Evolutionary conservation across 2,113 vertebrate species (phyloP).

Genomic region (Pangasianodon gigas): DNA sequence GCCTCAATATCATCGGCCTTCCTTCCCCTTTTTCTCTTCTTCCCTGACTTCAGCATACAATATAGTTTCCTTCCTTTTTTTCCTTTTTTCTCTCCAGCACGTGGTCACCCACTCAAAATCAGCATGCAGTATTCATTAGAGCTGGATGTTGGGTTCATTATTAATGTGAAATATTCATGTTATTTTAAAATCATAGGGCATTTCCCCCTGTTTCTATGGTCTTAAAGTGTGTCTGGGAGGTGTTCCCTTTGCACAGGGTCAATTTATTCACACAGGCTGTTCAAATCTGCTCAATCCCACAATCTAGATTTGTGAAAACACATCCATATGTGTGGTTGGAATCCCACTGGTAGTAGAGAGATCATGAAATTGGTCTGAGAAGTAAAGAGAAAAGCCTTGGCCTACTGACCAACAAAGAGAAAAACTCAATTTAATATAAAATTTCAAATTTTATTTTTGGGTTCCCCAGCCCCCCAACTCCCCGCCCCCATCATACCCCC

Average conservation of each 20-base stretch:
- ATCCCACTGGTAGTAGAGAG: constrained; percentile 12
- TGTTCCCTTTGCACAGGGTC: constrained; percentile 36
- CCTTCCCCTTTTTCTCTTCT: constrained; percentile 12
- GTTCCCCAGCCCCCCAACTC: neutral
- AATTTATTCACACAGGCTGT: constrained; percentile 39
- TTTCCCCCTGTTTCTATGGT: constrained; percentile 33
- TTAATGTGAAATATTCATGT: constrained; percentile 60
- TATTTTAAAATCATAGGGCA: constrained; percentile 48
- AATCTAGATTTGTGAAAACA: constrained; percentile 19
- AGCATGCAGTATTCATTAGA: constrained; percentile 61
- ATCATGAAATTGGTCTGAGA: neutral
- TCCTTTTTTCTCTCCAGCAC: constrained; percentile 24
- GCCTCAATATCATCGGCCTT: constrained; percentile 24
- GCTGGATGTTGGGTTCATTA: constrained; percentile 56
- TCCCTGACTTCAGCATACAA: constrained; percentile 43
- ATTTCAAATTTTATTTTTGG: neutral
- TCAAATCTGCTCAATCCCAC: constrained; percentile 30
- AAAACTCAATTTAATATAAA: neutral
- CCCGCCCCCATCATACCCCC: neutral
- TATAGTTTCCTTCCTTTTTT: constrained; percentile 35
- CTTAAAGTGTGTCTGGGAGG: constrained; percentile 44
- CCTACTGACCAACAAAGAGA: neutral
- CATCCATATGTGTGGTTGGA: constrained; percentile 35
- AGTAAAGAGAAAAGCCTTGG: neutral
- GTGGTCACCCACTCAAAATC: constrained; percentile 46